Evolutionary conservation across 2,797 vertebrate species (phyloP).

Genomic region (Parambassis ranga): DNA sequence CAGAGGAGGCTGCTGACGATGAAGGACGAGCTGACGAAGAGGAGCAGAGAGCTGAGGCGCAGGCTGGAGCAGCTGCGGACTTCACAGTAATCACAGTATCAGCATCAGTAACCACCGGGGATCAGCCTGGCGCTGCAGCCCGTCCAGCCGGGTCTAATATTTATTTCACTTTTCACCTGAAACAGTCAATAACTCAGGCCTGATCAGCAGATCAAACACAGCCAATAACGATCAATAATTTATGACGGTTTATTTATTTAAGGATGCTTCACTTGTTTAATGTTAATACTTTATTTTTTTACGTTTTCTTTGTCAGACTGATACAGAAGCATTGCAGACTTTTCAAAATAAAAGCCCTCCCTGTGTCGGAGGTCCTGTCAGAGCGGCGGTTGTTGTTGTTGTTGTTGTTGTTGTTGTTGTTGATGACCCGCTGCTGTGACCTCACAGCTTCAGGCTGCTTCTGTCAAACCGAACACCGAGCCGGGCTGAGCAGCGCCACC

Average conservation of each 20-base stretch:
- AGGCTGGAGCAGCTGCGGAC: slow-evolving; percentile 86
- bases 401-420: too few relatives aligned
- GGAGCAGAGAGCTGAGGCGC: slow-evolving; percentile 85
- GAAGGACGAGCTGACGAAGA: slow-evolving; percentile 84
- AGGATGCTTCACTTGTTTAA: too few relatives aligned
- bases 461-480: too few relatives aligned
- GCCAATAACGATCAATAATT: background rate
- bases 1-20: slow-evolving; percentile 82
- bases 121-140: too few relatives aligned
- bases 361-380: background rate
- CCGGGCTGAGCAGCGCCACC: background rate
- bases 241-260: background rate
- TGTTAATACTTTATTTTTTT: slow-evolving; percentile 34
- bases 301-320: background rate
- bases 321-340: background rate
- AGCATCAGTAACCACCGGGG: too few relatives aligned
- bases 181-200: too few relatives aligned
- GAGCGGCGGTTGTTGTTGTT: too few relatives aligned
- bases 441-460: too few relatives aligned
- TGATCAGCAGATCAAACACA: too few relatives aligned
- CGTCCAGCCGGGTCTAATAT: too few relatives aligned
- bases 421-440: too few relatives aligned
- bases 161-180: too few relatives aligned
- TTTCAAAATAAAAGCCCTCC: slow-evolving; percentile 41
- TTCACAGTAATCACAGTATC: background rate